These are phyloP conservation scores for Parelbella ahira DNA, from an alignment of 2,888 invertebrate species.

Conservation along the genomic window DNA sequence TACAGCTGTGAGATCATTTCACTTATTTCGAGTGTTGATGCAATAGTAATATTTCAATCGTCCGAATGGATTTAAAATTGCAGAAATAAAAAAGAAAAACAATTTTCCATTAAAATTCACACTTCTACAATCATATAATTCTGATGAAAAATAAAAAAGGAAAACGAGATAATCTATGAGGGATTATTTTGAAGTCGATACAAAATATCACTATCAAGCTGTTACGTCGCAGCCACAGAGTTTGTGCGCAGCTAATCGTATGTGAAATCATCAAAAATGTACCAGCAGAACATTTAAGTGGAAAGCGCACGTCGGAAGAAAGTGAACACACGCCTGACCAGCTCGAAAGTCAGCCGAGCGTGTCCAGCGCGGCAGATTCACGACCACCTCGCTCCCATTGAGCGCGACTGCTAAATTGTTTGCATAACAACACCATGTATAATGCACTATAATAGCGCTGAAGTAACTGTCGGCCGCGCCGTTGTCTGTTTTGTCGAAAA, in stretches of 20 bases:
- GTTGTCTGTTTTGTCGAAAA: constrained; percentile 40
- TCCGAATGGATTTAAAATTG: constrained; percentile 1
- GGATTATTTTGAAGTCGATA: too few species aligned
- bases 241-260: constrained; percentile 2
- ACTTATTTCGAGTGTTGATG: not conserved
- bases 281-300: constrained; percentile 10
- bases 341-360: constrained; percentile 24
- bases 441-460: constrained; percentile 44
- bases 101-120: constrained; percentile 2
- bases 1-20: constrained; percentile 2
- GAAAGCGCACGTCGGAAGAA: constrained; percentile 21
- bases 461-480: constrained; percentile 44
- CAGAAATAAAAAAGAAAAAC: not conserved
- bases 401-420: constrained; percentile 44
- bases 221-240: not conserved
- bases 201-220: too few species aligned
- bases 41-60: constrained; percentile 1
- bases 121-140: not conserved
- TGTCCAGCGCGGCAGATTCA: constrained; percentile 37
- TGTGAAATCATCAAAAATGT: constrained; percentile 19
- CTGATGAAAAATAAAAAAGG: too few species aligned
- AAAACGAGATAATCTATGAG: too few species aligned
- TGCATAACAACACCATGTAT: constrained; percentile 51
- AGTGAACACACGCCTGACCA: constrained; percentile 20
- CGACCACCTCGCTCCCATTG: constrained; percentile 39